Evolutionary conservation across 23 tunicate genomes (phyloP).

Genomic region (Halocynthia aurantium): DNA sequence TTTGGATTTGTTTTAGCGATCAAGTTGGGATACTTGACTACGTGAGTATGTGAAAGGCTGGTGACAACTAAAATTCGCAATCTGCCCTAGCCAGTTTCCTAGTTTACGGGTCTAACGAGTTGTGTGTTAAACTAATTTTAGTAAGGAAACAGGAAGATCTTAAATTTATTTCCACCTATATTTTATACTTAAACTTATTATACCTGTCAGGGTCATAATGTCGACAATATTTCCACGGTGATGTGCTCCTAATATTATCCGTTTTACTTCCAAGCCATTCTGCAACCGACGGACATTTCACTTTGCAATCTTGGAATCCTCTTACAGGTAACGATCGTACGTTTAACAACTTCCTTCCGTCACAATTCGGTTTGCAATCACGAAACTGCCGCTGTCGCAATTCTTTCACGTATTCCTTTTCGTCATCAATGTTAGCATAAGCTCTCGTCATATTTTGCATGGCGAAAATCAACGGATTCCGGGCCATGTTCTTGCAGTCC

Average conservation of each 20-base stretch:
- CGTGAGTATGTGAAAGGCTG: too few relatives aligned
- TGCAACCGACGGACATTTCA: neutral
- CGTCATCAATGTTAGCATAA: neutral
- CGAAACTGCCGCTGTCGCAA: neutral
- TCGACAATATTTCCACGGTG: slow-evolving; percentile 20
- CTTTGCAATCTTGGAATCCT: neutral
- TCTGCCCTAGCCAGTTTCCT: too few relatives aligned
- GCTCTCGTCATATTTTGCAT: neutral
- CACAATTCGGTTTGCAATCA: neutral
- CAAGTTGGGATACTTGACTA: too few relatives aligned
- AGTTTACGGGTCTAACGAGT: too few relatives aligned
- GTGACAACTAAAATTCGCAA: too few relatives aligned
- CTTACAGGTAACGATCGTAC: neutral
- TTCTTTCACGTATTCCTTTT: neutral
- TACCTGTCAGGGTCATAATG: slow-evolving; percentile 27
- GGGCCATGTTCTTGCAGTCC: neutral
- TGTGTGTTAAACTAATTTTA: too few relatives aligned
- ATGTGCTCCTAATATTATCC: neutral
- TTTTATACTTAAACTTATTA: too few relatives aligned
- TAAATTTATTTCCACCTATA: too few relatives aligned
- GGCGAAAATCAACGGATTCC: neutral
- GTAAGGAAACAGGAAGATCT: too few relatives aligned
- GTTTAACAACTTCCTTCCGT: neutral
- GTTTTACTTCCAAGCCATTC: slow-evolving; percentile 1
- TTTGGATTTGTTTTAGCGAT: too few relatives aligned